Percentiles rank a stretch among this genome's conserved stretches.
Conservation (phyloP, 2,113 vertebrate species). For the Scytalopus superciliaris region DNA sequence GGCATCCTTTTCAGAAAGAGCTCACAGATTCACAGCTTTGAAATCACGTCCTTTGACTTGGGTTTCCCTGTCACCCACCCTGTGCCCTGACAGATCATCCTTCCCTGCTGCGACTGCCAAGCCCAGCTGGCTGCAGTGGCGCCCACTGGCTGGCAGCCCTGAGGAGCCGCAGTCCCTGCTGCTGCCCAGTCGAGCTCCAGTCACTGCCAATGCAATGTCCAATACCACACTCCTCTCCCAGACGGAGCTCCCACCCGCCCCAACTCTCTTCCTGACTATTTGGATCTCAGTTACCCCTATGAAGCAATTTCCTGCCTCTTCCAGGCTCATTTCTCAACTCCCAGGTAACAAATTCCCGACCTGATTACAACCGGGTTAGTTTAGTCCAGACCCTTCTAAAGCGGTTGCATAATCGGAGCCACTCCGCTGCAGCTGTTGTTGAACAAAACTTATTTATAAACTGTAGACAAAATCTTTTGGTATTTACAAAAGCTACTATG, state of each 20-base stretch:
- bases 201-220: neutral
- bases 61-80: neutral
- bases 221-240: neutral
- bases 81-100: constrained; percentile 14
- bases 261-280: neutral
- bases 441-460: constrained; percentile 49
- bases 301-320: constrained; percentile 49
- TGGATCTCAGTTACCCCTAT: constrained; percentile 1
- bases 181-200: no score
- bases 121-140: constrained; percentile 5
- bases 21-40: neutral
- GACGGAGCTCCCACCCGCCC: neutral
- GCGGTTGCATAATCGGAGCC: neutral
- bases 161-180: constrained; percentile 1
- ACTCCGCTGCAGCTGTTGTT: constrained; percentile 40
- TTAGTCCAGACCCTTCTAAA: neutral
- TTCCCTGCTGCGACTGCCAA: constrained; percentile 6
- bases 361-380: constrained; percentile 3
- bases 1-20: neutral
- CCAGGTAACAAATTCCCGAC: constrained; percentile 40
- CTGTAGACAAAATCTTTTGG: constrained; percentile 18
- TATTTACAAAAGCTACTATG: constrained; percentile 47
- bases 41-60: neutral
- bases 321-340: constrained; percentile 34
- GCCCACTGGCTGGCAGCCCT: neutral